Evolutionary conservation across 1,140 invertebrate species (phyloP).

Genomic region (Brachionus manjavacas): DNA sequence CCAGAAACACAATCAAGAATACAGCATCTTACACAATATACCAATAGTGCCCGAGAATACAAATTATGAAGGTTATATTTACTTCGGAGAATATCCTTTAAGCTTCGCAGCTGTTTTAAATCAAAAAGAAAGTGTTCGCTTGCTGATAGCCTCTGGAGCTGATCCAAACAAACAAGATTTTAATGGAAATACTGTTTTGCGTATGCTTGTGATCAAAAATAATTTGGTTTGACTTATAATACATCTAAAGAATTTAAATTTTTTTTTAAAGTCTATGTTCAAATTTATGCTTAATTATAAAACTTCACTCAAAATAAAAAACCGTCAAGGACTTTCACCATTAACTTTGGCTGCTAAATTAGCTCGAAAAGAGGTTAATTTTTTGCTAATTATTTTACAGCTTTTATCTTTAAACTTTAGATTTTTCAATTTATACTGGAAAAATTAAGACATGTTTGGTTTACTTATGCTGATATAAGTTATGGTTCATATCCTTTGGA

Average conservation of each 20-base stretch:
- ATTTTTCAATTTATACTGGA: slow-evolving; percentile 93
- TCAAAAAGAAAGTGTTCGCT: slow-evolving; percentile 90
- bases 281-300: slow-evolving; percentile 89
- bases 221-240: slow-evolving; percentile 62
- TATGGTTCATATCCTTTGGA: slow-evolving; percentile 93
- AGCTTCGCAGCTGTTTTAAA: slow-evolving; percentile 90
- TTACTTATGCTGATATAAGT: slow-evolving; percentile 77
- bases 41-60: slow-evolving; percentile 77
- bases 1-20: slow-evolving; percentile 76
- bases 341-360: slow-evolving; percentile 87
- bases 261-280: slow-evolving; percentile 70
- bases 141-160: slow-evolving; percentile 86
- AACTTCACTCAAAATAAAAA: slow-evolving; percentile 74
- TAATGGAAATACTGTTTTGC: slow-evolving; percentile 92
- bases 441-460: slow-evolving; percentile 87
- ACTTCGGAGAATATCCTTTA: slow-evolving; percentile 95
- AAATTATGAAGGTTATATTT: slow-evolving; percentile 90
- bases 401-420: slow-evolving; percentile 46
- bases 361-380: slow-evolving; percentile 70
- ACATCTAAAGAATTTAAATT: neutral
- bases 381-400: too few species aligned
- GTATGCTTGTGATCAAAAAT: slow-evolving; percentile 93
- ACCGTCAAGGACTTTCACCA: slow-evolving; percentile 81
- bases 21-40: slow-evolving; percentile 80
- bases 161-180: slow-evolving; percentile 89